These are phyloP conservation scores for Choloepus hoffmanni DNA, from an alignment of 2,113 vertebrate species.

Conservation along the genomic window DNA sequence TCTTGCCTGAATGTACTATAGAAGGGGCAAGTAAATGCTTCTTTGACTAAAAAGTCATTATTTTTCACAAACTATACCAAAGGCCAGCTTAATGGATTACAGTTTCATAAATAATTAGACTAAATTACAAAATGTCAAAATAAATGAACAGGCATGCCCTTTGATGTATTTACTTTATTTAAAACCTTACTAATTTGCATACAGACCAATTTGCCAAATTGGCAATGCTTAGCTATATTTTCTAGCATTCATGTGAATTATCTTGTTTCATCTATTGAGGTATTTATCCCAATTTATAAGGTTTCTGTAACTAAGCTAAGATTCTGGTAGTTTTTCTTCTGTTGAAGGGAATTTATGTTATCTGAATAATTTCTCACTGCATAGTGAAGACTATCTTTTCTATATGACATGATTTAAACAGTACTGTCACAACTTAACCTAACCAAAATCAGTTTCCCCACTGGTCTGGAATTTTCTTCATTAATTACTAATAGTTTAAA, in stretches of 20 bases:
- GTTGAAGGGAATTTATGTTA: conserved; percentile 26
- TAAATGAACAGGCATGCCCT: conserved; percentile 78
- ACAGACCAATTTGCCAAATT: conserved; percentile 68
- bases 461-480: not conserved
- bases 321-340: conserved; percentile 26
- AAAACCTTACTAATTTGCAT: conserved; percentile 74
- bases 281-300: conserved; percentile 39
- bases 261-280: conserved; percentile 31
- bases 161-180: conserved; percentile 76
- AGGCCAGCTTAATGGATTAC: conserved; percentile 76
- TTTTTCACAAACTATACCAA: conserved; percentile 74
- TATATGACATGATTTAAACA: not conserved
- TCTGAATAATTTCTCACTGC: not conserved
- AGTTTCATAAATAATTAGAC: conserved; percentile 81
- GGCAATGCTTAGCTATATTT: conserved; percentile 55
- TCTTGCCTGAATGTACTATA: conserved; percentile 65
- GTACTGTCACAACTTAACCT: conserved; percentile 8
- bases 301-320: conserved; percentile 9
- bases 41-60: conserved; percentile 81
- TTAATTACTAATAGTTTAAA: not conserved
- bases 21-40: conserved; percentile 63
- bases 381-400: not conserved
- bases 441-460: not conserved
- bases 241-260: conserved; percentile 24
- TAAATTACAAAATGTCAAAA: conserved; percentile 83